Base-by-base conservation (phyloP, 2,797 vertebrate species). In the Hippoglossus hippoglossus region DNA sequence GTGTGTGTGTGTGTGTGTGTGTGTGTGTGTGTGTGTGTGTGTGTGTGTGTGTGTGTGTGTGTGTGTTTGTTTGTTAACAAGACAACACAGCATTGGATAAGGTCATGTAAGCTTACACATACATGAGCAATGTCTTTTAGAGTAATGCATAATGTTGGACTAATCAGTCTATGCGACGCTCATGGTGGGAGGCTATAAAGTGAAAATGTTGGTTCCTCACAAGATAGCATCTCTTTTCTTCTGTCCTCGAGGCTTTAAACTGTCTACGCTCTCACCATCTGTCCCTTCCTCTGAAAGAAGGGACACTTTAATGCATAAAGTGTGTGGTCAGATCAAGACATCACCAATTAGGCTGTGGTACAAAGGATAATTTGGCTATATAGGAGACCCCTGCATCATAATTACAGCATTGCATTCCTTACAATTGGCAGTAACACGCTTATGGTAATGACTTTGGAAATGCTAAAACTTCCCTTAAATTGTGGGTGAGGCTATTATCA, bases 31-130 rank as follows among this genome's bases (percentile, higher is more conserved):
- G 69, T 77, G 57, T 77, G 47, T 31, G 22, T 63, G 6, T 22
- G 50, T 59, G 34, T 67, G 52, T 26, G 57, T 8, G 8, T 26
- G 58, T 18, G 41, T 18, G 16, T 18, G 13, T 15, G 69, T 77
- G 57, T 77, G 47, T 31, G 22, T 63, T 6, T 22, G 57, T 77
- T 41, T 31, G 22, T 63, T 68, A 58, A 82, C 56, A 66, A 79
- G 76, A 85, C 75, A 88, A 82, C 79, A 73, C 73, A 25, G 60
- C 58, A 58, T 72, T 64, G 81, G 81, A 91, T 90, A 90, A 90
- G 85, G 88, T 92, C 89, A 83, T 46, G 82, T 82, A 75, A 55
- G 73, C 72, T 79, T 75, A 86, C 64, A 78, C 34, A 62, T 64
- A 58, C 70, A 67, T 67, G 65, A 2, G 24, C 28, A 59, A 53